These are phyloP conservation scores for Gymnothorax javanicus DNA, from an alignment of 2,797 vertebrate species.

Conservation along the genomic window DNA sequence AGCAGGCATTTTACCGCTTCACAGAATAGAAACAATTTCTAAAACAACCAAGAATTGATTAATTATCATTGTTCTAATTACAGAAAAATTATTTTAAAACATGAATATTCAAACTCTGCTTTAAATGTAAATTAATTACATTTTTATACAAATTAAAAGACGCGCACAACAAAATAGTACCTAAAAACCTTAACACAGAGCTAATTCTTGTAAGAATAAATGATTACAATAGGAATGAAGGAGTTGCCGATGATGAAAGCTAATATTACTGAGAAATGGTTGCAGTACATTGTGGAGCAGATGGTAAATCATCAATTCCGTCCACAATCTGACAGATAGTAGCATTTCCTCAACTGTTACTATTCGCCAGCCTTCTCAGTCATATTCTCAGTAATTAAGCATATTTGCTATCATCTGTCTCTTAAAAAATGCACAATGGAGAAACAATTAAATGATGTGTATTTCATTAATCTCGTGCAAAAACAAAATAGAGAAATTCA, in stretches of 20 bases:
- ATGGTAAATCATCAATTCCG: conserved; percentile 81
- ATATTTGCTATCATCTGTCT: conserved; percentile 40
- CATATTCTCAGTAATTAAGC: conserved; percentile 81
- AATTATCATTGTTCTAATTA: conserved; percentile 32
- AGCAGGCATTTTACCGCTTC: background rate
- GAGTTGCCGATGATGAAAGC: conserved; percentile 79
- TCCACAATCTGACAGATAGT: conserved; percentile 77
- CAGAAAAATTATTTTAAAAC: conserved; percentile 44
- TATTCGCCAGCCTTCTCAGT: conserved; percentile 81
- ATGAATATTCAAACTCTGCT: conserved; percentile 54
- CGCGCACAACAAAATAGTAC: conserved; percentile 56
- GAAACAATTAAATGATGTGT: background rate
- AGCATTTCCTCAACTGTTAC: conserved; percentile 80
- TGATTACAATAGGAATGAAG: conserved; percentile 74
- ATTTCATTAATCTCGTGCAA: background rate
- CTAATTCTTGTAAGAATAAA: conserved; percentile 71
- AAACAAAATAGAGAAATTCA: background rate
- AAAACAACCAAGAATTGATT: conserved; percentile 29
- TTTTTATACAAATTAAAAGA: conserved; percentile 60
- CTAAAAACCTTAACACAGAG: conserved; percentile 59
- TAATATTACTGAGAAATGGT: conserved; percentile 80
- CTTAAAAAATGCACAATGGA: conserved; percentile 28
- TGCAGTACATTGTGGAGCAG: conserved; percentile 80
- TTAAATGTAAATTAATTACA: conserved; percentile 61
- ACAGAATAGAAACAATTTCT: conserved; percentile 20